phyloP scores from a whole-genome alignment of 2,113 vertebrate species.

The Furnarius figulus region DNA sequence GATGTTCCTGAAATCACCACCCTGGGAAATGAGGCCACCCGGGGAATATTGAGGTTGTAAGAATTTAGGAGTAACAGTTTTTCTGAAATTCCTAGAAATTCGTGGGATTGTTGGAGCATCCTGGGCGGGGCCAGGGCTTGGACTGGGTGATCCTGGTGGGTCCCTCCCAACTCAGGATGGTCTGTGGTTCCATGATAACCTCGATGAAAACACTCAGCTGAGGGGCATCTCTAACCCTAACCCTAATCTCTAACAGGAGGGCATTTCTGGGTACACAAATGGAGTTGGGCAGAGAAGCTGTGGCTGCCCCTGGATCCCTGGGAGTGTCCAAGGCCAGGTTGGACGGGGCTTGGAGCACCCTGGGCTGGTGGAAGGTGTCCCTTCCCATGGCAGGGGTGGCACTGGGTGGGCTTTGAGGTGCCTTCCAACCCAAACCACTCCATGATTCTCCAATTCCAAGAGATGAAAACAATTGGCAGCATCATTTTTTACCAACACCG shows the following conservation, averaged over 20 bases:
- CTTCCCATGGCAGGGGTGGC: not conserved
- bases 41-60: not conserved
- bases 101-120: not conserved
- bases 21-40: not conserved
- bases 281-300: not conserved
- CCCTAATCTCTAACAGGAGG: not conserved
- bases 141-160: not conserved
- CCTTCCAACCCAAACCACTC: not conserved
- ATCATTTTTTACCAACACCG: not conserved
- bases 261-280: not conserved
- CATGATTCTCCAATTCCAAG: rapidly evolving
- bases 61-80: not conserved
- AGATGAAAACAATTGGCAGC: not conserved
- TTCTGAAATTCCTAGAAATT: not conserved
- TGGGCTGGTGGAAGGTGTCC: not conserved
- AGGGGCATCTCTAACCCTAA: not conserved
- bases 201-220: not conserved
- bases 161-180: not conserved
- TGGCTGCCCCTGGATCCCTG: not conserved
- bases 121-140: not conserved
- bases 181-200: not conserved
- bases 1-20: not conserved
- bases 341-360: not conserved
- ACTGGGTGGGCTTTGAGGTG: rapidly evolving
- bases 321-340: not conserved